These are phyloP conservation scores for Microhierax caerulescens DNA, from an alignment of 2,797 vertebrate genomes.

Conservation along the genomic window DNA sequence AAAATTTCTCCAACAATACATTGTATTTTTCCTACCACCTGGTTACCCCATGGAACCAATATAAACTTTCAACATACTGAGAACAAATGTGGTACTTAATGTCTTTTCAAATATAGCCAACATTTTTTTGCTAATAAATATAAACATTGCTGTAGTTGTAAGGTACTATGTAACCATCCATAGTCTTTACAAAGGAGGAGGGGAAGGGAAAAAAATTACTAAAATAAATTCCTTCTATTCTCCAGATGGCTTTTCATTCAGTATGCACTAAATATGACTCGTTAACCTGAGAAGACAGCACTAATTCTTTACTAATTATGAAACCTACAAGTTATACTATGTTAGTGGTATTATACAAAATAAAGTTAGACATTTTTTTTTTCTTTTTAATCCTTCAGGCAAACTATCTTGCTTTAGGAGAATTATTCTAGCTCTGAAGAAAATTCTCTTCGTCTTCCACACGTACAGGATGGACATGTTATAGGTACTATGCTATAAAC, in stretches of 20 bases:
- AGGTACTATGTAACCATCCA: not conserved
- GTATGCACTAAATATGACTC: not conserved
- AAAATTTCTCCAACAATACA: not conserved
- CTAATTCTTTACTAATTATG: not conserved
- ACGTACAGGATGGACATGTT: not conserved
- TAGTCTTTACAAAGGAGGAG: not conserved
- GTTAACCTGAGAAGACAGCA: not conserved
- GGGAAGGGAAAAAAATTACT: accelerated
- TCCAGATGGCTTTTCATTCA: not conserved
- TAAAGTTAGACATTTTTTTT: not conserved
- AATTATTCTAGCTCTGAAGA: not conserved
- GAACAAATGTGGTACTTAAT: not conserved
- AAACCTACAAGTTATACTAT: not conserved
- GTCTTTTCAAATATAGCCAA: not conserved
- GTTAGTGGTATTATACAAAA: not conserved
- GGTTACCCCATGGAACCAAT: not conserved
- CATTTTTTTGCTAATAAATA: not conserved
- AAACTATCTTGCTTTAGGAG: not conserved
- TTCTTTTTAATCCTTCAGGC: not conserved
- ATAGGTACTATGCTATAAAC: not conserved
- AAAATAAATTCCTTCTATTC: not conserved
- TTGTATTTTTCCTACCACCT: not conserved
- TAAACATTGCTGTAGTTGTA: not conserved
- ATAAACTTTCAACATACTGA: not conserved
- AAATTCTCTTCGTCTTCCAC: not conserved